A percentile compares a stretch with the other conserved stretches of the same genome.
phyloP scores from a whole-genome alignment of 2,888 invertebrate genomes.

The Drosophila borborema region DNA sequence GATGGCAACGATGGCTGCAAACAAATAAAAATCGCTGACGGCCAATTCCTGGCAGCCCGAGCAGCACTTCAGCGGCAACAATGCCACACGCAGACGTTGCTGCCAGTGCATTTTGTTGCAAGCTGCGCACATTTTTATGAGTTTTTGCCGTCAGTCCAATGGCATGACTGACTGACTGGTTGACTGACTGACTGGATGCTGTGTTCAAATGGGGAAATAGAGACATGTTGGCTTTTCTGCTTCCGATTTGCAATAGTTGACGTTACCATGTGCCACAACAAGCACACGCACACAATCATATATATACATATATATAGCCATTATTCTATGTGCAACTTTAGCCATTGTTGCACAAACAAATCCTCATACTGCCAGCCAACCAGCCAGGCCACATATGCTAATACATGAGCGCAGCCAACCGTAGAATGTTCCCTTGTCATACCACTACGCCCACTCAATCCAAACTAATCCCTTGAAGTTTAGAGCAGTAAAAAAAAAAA shows the following conservation, averaged over 20 bases:
- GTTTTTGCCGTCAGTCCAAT: slow-evolving; percentile 55
- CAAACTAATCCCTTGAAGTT: slow-evolving; percentile 44
- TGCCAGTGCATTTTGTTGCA: slow-evolving; percentile 71
- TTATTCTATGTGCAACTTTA: slow-evolving; percentile 38
- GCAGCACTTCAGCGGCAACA: slow-evolving; percentile 35
- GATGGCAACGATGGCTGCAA: slow-evolving; percentile 58
- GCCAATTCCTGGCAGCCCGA: slow-evolving; percentile 51
- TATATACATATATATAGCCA: neutral
- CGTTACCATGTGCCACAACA: slow-evolving; percentile 53
- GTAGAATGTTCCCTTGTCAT: slow-evolving; percentile 40
- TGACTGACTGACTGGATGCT: slow-evolving; percentile 48
- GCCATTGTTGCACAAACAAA: slow-evolving; percentile 69
- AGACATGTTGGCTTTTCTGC: slow-evolving; percentile 79
- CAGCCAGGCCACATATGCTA: slow-evolving; percentile 70
- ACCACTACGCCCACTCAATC: slow-evolving; percentile 46
- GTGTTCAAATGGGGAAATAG: slow-evolving; percentile 73
- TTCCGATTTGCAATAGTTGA: slow-evolving; percentile 74
- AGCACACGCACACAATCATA: slow-evolving; percentile 7
- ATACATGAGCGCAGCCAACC: slow-evolving; percentile 69
- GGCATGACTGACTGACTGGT: slow-evolving; percentile 48
- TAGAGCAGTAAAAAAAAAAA: neutral
- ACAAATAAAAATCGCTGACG: slow-evolving; percentile 71
- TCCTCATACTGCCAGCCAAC: slow-evolving; percentile 6
- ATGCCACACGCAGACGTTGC: slow-evolving; percentile 36
- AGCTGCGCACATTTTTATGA: slow-evolving; percentile 78